Base-by-base conservation (phyloP, 2,113 vertebrate genomes). In the Micronisus gabar region DNA sequence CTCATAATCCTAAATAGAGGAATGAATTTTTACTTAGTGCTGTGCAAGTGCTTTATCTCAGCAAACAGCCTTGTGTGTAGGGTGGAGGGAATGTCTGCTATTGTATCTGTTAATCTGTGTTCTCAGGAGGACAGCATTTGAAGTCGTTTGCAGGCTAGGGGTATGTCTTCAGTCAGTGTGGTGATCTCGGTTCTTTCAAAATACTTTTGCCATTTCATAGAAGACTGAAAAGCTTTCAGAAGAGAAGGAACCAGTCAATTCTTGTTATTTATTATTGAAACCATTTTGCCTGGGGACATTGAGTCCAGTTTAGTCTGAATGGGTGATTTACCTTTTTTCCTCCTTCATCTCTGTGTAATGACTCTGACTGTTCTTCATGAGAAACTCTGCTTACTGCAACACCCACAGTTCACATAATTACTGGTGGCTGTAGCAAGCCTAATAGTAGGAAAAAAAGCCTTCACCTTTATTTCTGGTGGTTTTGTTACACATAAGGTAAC, bases 1-100 rank as follows among this genome's bases (percentile, higher is more conserved):
- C 81, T 97, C 93, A 87, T 95, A 95, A 79, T 91, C 68, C 86
- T 91, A 91, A 95, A 92, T 86, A 65, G 79, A 86, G 88, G 86
- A 81, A 76, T 71, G 65, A 75, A 81, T 93, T 96, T 92, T 86
- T 74, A 65, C 50, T 73, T 58, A 71, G 55, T 95, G 82, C 71
- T 62, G 38, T 66, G 53, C 47, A 62, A 94, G 41, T 81, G 86
- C 82, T 95, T 94, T 92, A 93, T 92, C 90, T 97, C 72, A 20
- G 68, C 86, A 74, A 95, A 86, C 76, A 91, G 70, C 55, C 43
- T 52, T 71, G 45, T 43, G 36, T 55, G 32, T 84, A 47, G 59
- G 38, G 47, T 81, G 26, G 63, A 93, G 56, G 40, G 80, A 85
- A 17, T 47, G 12, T 13, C 45, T 70, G 48, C 34, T 71, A 18